Evolutionary conservation across 2,888 invertebrate species (phyloP).

Genomic region (Caenorhabditis angaria): DNA sequence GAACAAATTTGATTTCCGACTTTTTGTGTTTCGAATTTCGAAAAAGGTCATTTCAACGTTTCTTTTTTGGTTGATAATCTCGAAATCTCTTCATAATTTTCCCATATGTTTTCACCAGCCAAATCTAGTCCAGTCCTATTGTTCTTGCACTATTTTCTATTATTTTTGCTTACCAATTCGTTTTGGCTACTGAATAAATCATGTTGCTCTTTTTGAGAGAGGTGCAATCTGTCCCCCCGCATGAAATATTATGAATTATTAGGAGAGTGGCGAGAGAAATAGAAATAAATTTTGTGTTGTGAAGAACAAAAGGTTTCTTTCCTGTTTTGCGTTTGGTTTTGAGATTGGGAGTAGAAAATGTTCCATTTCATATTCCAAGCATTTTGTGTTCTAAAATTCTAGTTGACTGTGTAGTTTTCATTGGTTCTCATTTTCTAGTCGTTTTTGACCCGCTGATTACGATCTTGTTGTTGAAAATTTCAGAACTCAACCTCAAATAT

Average conservation of each 20-base stretch:
- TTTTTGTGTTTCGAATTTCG: too few species aligned
- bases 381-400: too few species aligned
- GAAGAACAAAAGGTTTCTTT: background rate
- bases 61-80: background rate
- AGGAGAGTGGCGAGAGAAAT: background rate
- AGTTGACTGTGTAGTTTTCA: too few species aligned
- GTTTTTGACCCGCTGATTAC: too few species aligned
- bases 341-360: too few species aligned
- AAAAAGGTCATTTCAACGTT: too few species aligned
- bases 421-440: too few species aligned
- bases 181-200: background rate
- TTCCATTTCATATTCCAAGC: too few species aligned
- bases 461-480: too few species aligned
- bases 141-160: background rate
- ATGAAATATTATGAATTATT: background rate
- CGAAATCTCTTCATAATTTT: background rate
- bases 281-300: background rate
- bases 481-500: too few species aligned
- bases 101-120: background rate
- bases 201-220: background rate
- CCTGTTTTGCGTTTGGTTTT: too few species aligned
- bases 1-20: background rate
- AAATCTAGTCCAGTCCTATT: background rate
- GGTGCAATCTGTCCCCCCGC: background rate
- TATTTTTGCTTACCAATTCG: background rate